These are phyloP conservation scores for Chymomyza costata DNA, from an alignment of 1,140 invertebrate species.

Conservation along the genomic window DNA sequence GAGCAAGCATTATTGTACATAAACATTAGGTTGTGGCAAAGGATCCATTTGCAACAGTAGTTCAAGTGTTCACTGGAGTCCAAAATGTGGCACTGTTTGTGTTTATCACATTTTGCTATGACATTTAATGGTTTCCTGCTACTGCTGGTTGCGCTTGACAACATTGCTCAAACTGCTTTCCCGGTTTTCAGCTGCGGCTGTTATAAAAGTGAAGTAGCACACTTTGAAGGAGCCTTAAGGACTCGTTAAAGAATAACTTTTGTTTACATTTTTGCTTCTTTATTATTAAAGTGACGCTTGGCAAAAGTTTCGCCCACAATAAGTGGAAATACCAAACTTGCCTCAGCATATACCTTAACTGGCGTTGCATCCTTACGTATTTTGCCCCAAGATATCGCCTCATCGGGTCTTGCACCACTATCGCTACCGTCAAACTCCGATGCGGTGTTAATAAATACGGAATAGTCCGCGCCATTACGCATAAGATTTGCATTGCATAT, in stretches of 20 bases:
- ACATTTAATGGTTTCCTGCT: constrained; percentile 48
- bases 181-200: constrained; percentile 6
- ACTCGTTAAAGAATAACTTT: too few species aligned
- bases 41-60: neutral
- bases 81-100: constrained; percentile 35
- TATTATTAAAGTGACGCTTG: constrained; percentile 71
- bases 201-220: constrained; percentile 12
- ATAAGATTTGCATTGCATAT: constrained; percentile 98
- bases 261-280: too few species aligned
- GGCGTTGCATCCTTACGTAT: constrained; percentile 91
- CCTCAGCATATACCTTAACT: constrained; percentile 98
- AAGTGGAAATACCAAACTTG: constrained; percentile 95
- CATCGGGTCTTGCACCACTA: constrained; percentile 97
- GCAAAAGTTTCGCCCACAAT: constrained; percentile 98
- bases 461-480: constrained; percentile 98
- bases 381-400: constrained; percentile 99
- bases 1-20: constrained; percentile 7
- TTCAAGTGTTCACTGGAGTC: constrained; percentile 25
- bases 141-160: constrained; percentile 10
- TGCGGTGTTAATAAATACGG: constrained; percentile 98
- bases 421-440: constrained; percentile 99
- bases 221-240: constrained; percentile 33
- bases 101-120: constrained; percentile 48
- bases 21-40: constrained; percentile 27
- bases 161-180: constrained; percentile 28